Evolutionary conservation across 2,797 vertebrate species (phyloP).

Genomic region (Lophotriccus pileatus): DNA sequence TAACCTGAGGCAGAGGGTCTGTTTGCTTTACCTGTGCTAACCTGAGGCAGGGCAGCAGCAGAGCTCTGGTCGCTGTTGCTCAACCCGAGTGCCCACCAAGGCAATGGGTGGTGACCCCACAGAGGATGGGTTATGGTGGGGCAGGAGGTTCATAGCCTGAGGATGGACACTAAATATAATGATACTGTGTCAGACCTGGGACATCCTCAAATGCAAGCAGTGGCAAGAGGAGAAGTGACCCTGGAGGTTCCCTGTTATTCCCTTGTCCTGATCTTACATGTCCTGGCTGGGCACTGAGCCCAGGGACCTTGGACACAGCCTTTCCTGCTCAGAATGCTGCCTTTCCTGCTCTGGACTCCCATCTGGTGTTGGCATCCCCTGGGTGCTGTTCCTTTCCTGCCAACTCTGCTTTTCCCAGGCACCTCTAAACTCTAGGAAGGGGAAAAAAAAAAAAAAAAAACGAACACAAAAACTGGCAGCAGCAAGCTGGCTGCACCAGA

Average conservation of each 20-base stretch:
- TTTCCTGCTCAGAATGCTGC: not conserved
- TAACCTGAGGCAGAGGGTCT: not conserved
- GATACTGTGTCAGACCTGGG: not conserved
- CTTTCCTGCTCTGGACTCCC: not conserved
- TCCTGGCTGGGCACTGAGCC: not conserved
- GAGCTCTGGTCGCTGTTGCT: not conserved
- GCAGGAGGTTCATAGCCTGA: not conserved
- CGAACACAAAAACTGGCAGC: not conserved
- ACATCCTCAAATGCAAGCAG: not conserved
- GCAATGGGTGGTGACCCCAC: fast-evolving
- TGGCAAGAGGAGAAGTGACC: not conserved
- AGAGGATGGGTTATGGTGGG: not conserved
- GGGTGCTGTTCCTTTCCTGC: not conserved
- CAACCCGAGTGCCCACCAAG: not conserved
- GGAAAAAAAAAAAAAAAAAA: not conserved
- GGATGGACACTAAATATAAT: not conserved
- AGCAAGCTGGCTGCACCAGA: constrained; percentile 29
- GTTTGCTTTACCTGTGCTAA: not conserved
- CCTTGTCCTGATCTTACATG: fast-evolving
- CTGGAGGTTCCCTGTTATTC: not conserved
- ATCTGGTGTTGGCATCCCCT: fast-evolving
- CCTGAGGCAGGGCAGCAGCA: not conserved
- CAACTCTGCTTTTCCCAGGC: not conserved
- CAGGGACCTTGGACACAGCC: not conserved
- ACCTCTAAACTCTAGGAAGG: not conserved